These are phyloP conservation scores for Silurus glanis DNA, from an alignment of 2,113 vertebrate genomes.

Conservation along the genomic window DNA sequence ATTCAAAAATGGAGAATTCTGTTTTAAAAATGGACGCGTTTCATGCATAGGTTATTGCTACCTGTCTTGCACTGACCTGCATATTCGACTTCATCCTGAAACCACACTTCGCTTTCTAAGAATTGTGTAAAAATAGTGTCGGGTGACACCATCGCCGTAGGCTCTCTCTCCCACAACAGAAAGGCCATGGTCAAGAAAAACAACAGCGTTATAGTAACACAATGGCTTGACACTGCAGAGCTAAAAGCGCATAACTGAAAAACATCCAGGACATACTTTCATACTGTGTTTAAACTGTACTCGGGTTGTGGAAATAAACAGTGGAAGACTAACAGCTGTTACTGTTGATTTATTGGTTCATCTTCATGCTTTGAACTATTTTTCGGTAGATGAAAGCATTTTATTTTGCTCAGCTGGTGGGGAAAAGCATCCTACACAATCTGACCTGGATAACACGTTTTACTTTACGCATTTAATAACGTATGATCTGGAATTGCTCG, in stretches of 20 bases:
- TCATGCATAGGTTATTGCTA: neutral
- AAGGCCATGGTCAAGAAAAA: neutral
- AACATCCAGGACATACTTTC: slow-evolving; percentile 5
- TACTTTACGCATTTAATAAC: neutral
- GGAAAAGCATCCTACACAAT: neutral
- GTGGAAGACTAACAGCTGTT: slow-evolving; percentile 16
- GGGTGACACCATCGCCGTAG: neutral
- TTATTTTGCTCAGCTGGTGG: too few species aligned
- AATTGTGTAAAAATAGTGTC: neutral
- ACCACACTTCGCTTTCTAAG: neutral
- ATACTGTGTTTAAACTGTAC: neutral
- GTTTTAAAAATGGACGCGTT: too few species aligned
- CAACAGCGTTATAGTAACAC: neutral
- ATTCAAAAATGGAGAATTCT: neutral
- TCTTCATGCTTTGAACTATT: slow-evolving; percentile 1
- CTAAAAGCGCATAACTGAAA: neutral
- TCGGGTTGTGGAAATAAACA: slow-evolving; percentile 11
- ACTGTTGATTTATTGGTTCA: neutral
- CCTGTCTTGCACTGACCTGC: neutral
- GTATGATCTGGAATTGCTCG: neutral
- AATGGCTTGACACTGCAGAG: neutral
- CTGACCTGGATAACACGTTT: neutral
- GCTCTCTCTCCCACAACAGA: neutral
- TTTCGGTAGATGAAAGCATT: neutral
- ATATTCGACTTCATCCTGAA: neutral